Base-by-base conservation (phyloP, 2,888 invertebrate species). In the Spilosoma lubricipeda region DNA sequence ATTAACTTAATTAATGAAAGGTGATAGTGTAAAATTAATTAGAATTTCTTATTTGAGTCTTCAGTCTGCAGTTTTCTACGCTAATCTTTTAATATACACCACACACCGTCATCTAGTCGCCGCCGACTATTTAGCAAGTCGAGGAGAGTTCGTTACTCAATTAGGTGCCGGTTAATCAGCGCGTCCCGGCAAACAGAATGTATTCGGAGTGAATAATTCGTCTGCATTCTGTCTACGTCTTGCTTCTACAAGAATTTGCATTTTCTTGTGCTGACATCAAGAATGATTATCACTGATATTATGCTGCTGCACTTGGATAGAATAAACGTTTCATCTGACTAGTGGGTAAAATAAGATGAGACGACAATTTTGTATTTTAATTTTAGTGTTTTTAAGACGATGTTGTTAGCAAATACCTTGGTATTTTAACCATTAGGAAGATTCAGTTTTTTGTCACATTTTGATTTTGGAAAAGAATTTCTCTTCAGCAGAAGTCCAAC, bases 61-160 rank as follows among this genome's bases (percentile, higher is more conserved):
- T 59, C 27, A 59, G 27, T 59, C 3, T 56, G 0, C 2, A n/a
- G 13, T 59, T 59, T n/a, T 63, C 27, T 52, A 18, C 88, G 88
- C 86, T 81, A 5, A 42, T 70, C 79, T 39, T 52, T 0, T 67
- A 2, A 8, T 72, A 80, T 77, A 72, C 23, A 36, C 77, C 83
- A 82, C 69, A 70, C 71, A 52, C 78, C 80, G 74, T 82, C 83
- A 88, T 83, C 86, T 82, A 88, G 87, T 87, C 86, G 81, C 80
- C 82, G 85, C 79, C 87, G 88, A 88, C 92, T 94, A 91, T 92
- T 94, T 94, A 94, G 92, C 91, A 90, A 91, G 90, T 90, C 90
- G 87, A 88, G 88, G 88, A 85, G 93, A 93, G 93, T 94, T 93
- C 92, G 92, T 94, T 93, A 94, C 93, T 93, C 92, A 94, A 94